phyloP scores from a whole-genome alignment of 2,888 invertebrate species.

The Acanthoscelides obtectus region DNA sequence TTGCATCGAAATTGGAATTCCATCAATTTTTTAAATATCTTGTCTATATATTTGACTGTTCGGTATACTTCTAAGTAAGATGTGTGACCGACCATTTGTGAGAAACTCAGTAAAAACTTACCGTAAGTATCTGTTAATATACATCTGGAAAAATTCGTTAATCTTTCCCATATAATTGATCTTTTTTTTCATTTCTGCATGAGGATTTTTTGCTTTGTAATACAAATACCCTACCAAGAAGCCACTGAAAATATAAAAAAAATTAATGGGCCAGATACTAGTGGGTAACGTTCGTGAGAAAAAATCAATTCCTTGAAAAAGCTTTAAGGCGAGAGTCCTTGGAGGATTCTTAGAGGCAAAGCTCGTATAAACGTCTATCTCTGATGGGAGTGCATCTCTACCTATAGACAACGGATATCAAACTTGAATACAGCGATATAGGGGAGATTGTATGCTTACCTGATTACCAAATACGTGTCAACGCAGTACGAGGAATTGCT shows the following conservation, averaged over 20 bases:
- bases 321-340: too few species aligned
- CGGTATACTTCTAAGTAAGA: too few species aligned
- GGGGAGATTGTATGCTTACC: constrained; percentile 31
- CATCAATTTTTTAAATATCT: too few species aligned
- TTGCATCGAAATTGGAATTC: too few species aligned
- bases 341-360: too few species aligned
- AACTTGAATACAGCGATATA: neutral
- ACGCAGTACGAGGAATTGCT: constrained; percentile 49
- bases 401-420: too few species aligned
- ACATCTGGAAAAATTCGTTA: constrained; percentile 29
- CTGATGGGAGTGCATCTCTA: neutral
- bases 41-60: neutral
- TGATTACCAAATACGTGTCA: constrained; percentile 50
- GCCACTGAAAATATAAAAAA: constrained; percentile 30
- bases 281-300: too few species aligned
- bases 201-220: constrained; percentile 30
- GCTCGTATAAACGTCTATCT: too few species aligned
- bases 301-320: too few species aligned
- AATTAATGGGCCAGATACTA: neutral
- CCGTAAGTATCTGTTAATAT: constrained; percentile 46
- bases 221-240: constrained; percentile 36
- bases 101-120: too few species aligned
- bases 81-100: too few species aligned
- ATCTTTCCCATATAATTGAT: constrained; percentile 22
- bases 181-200: constrained; percentile 15